Evolutionary conservation across 1,140 invertebrate species (phyloP).

Genomic region (Penaeus chinensis): DNA sequence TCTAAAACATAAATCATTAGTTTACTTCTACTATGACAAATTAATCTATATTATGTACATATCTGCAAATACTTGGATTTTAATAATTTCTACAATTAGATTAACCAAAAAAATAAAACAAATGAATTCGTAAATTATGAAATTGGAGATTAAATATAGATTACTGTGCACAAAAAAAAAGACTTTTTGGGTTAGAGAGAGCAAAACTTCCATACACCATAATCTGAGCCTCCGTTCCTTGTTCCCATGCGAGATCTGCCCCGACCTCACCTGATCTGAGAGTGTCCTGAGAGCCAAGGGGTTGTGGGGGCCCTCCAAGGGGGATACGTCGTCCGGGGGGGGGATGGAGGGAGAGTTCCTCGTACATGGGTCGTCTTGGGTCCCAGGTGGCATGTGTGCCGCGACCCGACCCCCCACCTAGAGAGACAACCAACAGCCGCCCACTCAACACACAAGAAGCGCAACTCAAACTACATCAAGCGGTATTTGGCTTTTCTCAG

Average conservation of each 20-base stretch:
- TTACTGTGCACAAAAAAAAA: too few relatives aligned
- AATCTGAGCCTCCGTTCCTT: conserved; percentile 43
- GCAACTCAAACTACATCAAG: conserved; percentile 62
- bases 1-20: too few relatives aligned
- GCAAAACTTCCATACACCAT: too few relatives aligned
- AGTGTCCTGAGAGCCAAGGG: conserved; percentile 74
- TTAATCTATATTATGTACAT: too few relatives aligned
- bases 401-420: conserved; percentile 57
- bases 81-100: too few relatives aligned
- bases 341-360: conserved; percentile 79
- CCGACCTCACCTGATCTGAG: conserved; percentile 65
- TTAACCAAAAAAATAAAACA: too few relatives aligned
- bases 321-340: conserved; percentile 68
- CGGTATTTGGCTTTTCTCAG: conserved; percentile 7
- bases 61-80: too few relatives aligned
- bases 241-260: conserved; percentile 27
- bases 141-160: too few relatives aligned
- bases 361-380: conserved; percentile 86
- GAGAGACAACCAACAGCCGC: conserved; percentile 62
- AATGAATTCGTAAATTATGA: too few relatives aligned
- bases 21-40: too few relatives aligned
- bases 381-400: conserved; percentile 83
- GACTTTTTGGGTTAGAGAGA: too few relatives aligned
- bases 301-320: conserved; percentile 65
- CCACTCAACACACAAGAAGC: conserved; percentile 62